phyloP scores from a whole-genome alignment of 2,113 vertebrate genomes.

The Chelonoidis abingdonii region DNA sequence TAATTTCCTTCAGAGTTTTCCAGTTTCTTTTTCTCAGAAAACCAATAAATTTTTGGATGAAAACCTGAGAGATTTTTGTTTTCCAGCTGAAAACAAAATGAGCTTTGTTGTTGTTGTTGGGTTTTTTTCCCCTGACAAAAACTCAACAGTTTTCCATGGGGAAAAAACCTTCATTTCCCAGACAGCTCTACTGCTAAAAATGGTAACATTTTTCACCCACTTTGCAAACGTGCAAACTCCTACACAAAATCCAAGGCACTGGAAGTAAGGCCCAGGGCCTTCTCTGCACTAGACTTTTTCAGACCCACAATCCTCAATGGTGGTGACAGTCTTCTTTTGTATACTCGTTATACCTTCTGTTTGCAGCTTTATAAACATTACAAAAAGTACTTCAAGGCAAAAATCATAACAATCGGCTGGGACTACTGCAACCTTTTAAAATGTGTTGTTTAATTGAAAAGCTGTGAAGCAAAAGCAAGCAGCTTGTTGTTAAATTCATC shows the following conservation, averaged over 20 bases:
- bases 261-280: background rate
- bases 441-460: constrained; percentile 74
- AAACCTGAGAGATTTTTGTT: background rate
- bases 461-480: constrained; percentile 65
- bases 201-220: background rate
- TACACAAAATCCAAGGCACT: background rate
- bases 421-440: constrained; percentile 62
- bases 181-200: background rate
- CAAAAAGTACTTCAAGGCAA: constrained; percentile 28
- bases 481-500: constrained; percentile 63
- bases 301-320: constrained; percentile 1
- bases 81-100: background rate
- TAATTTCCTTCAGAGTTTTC: too few species aligned
- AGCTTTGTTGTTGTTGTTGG: too few species aligned
- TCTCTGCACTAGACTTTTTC: background rate
- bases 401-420: constrained; percentile 44
- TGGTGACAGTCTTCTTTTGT: background rate
- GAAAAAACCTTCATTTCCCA: background rate
- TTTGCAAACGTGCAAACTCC: background rate
- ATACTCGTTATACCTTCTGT: background rate
- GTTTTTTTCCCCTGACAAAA: background rate
- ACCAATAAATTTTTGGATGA: background rate
- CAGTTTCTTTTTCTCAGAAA: background rate
- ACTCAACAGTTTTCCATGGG: background rate
- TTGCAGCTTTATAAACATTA: background rate